phyloP scores from a whole-genome alignment of 1,140 invertebrate species.

The Megathymus violae region DNA sequence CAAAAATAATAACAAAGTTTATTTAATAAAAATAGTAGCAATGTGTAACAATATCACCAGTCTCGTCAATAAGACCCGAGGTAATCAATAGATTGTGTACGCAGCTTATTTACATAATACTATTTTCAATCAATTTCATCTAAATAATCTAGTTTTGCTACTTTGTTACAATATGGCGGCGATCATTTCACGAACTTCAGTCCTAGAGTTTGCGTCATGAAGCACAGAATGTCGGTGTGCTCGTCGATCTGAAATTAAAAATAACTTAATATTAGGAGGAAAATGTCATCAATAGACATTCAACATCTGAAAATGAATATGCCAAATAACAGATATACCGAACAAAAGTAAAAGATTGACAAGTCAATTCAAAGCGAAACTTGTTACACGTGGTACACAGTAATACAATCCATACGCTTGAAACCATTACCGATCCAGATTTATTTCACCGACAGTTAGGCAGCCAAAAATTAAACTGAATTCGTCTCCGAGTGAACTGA shows the following conservation, averaged over 20 bases:
- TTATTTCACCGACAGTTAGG: too few relatives aligned
- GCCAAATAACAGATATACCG: too few relatives aligned
- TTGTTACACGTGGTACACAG: too few relatives aligned
- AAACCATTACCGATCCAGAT: too few relatives aligned
- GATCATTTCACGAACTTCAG: constrained; percentile 85
- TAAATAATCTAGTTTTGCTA: constrained; percentile 49
- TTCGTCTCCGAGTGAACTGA: too few relatives aligned
- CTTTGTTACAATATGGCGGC: constrained; percentile 51
- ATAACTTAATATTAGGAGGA: constrained; percentile 24
- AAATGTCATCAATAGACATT: too few relatives aligned
- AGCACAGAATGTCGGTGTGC: constrained; percentile 93
- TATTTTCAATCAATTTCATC: constrained; percentile 57
- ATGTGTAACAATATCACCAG: constrained; percentile 81
- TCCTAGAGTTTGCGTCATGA: constrained; percentile 91
- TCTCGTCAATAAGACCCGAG: constrained; percentile 60
- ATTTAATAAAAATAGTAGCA: constrained; percentile 77
- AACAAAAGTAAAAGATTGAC: too few relatives aligned
- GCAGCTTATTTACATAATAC: constrained; percentile 76
- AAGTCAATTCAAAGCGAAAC: too few relatives aligned
- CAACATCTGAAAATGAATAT: too few relatives aligned
- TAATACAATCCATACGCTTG: too few relatives aligned
- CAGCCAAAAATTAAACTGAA: too few relatives aligned
- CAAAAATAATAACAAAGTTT: constrained; percentile 78
- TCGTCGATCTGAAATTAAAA: constrained; percentile 92
- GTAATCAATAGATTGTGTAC: constrained; percentile 67